Conservation (phyloP, 2,888 invertebrate genomes). For the Lycophotia porphyrea region DNA sequence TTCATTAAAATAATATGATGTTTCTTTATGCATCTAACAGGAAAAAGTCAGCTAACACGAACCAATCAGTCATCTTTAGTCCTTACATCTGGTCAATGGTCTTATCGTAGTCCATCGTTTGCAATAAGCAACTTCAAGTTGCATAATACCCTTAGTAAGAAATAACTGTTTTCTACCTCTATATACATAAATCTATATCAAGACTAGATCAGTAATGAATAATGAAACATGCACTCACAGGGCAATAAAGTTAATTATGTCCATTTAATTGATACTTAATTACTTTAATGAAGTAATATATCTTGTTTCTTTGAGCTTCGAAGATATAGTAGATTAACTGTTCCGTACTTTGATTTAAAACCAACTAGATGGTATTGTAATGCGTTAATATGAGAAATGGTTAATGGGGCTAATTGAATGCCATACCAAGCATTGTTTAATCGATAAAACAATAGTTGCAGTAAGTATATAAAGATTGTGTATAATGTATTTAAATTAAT, state of each 20-base stretch:
- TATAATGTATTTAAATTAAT: background rate
- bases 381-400: background rate
- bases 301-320: conserved; percentile 49
- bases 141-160: background rate
- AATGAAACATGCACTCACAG: conserved; percentile 31
- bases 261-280: conserved; percentile 57
- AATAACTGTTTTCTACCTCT: conserved; percentile 6
- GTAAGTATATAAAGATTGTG: background rate
- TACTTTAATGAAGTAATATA: conserved; percentile 55
- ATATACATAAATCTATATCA: conserved; percentile 27
- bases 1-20: background rate
- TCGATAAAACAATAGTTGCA: background rate
- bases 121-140: background rate
- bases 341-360: conserved; percentile 26
- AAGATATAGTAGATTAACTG: conserved; percentile 26
- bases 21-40: background rate
- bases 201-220: conserved; percentile 23
- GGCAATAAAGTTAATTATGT: conserved; percentile 54
- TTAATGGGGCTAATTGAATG: background rate
- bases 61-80: conserved; percentile 2
- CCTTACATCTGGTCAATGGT: background rate
- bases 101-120: background rate
- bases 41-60: background rate
- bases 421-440: background rate
- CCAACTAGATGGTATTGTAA: conserved; percentile 2